A percentile compares a stretch with the other conserved stretches of the same genome.
Conservation (phyloP, 2,888 invertebrate genomes). For the Dromius quadrimaculatus region DNA sequence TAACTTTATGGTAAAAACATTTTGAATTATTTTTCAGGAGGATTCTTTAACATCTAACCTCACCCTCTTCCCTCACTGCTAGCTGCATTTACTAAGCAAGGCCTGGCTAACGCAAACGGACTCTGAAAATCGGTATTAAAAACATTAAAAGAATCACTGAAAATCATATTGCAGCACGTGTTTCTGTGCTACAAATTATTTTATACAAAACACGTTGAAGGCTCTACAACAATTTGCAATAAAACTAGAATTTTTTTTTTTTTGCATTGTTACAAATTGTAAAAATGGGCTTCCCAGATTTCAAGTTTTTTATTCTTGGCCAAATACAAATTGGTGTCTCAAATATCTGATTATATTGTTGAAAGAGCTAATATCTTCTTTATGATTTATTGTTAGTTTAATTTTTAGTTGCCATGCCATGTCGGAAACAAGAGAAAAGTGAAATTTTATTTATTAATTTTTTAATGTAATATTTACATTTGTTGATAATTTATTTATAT, state of each 20-base stretch:
- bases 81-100: conserved; percentile 66
- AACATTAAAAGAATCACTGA: conserved; percentile 21
- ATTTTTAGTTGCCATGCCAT: conserved; percentile 45
- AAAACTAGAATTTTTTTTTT: conserved; percentile 34
- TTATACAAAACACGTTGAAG: conserved; percentile 38
- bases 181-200: conserved; percentile 23
- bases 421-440: conserved; percentile 44
- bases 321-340: conserved; percentile 14
- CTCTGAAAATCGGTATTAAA: conserved; percentile 59
- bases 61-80: conserved; percentile 67
- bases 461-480: not conserved
- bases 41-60: conserved; percentile 55
- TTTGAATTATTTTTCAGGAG: conserved; percentile 49
- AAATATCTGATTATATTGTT: conserved; percentile 21
- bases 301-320: conserved; percentile 16
- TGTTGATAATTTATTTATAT: conserved; percentile 23
- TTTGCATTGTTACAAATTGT: conserved; percentile 32
- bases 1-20: too few species aligned
- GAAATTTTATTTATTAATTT: conserved; percentile 29
- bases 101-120: conserved; percentile 68
- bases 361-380: conserved; percentile 19
- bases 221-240: conserved; percentile 44
- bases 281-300: conserved; percentile 40
- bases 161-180: conserved; percentile 14
- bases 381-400: conserved; percentile 27